phyloP scores from a whole-genome alignment of 2,113 vertebrate genomes.

The Lota lota region DNA sequence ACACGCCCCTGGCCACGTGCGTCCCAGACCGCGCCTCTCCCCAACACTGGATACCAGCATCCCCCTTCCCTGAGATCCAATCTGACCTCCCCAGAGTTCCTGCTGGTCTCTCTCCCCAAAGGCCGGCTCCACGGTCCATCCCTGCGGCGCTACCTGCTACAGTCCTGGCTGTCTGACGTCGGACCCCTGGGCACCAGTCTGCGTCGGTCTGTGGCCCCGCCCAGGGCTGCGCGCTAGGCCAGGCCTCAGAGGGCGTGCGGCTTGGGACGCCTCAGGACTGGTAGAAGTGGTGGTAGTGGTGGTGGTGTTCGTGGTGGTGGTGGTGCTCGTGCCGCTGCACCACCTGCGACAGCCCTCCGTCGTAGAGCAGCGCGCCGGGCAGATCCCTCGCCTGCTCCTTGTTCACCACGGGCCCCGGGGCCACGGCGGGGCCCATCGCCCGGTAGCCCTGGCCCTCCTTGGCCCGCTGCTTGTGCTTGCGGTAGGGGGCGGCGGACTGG shows the following conservation, averaged over 20 bases:
- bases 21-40: constrained; percentile 28
- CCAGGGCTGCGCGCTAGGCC: not conserved
- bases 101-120: constrained; percentile 7
- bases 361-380: constrained; percentile 83
- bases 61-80: constrained; percentile 15
- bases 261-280: constrained; percentile 84
- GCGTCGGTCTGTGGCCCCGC: not conserved
- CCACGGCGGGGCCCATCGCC: constrained; percentile 71
- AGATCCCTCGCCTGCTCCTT: constrained; percentile 88
- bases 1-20: constrained; percentile 8
- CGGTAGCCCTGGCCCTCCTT: constrained; percentile 85
- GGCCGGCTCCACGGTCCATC: not conserved
- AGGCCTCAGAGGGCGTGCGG: constrained; percentile 34
- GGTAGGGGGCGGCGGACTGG: constrained; percentile 82
- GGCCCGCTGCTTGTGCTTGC: constrained; percentile 89
- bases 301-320: constrained; percentile 97
- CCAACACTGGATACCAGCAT: constrained; percentile 46
- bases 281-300: constrained; percentile 99
- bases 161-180: not conserved
- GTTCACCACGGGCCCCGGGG: constrained; percentile 77
- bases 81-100: constrained; percentile 15
- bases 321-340: constrained; percentile 97
- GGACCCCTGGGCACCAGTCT: constrained; percentile 4
- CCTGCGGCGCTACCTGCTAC: not conserved
- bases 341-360: constrained; percentile 86